A percentile compares a stretch with the other conserved stretches of the same genome.
phyloP scores from a whole-genome alignment of 2,888 invertebrate species.

The Ochropleura plecta region DNA sequence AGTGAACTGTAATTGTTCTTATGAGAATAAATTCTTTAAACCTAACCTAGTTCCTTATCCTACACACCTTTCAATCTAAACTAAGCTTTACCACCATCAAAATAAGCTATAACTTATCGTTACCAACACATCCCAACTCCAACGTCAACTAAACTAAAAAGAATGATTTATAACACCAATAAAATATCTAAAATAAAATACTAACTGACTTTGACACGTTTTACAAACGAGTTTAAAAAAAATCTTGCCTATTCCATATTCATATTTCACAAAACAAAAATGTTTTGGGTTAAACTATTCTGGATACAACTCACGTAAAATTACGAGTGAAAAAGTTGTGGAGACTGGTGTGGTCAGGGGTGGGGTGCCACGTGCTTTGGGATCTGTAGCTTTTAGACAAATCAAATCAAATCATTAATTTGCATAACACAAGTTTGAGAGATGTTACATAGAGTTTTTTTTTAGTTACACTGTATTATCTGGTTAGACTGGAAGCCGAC shows the following conservation, averaged over 20 bases:
- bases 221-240: constrained; percentile 20
- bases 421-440: too few species aligned
- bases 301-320: constrained; percentile 43
- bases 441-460: too few species aligned
- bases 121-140: constrained; percentile 27
- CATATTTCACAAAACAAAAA: constrained; percentile 46
- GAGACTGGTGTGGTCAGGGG: constrained; percentile 5
- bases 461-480: too few species aligned
- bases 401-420: not conserved
- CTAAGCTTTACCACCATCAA: constrained; percentile 10
- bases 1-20: too few species aligned
- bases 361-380: constrained; percentile 1
- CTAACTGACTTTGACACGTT: constrained; percentile 22
- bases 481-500: too few species aligned
- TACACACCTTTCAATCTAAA: not conserved
- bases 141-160: constrained; percentile 39
- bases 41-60: too few species aligned
- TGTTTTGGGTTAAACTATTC: constrained; percentile 44
- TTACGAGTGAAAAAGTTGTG: constrained; percentile 49
- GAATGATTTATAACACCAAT: constrained; percentile 44
- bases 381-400: constrained; percentile 24
- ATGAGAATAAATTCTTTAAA: too few species aligned
- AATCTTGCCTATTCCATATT: constrained; percentile 44
- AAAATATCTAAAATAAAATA: constrained; percentile 17
- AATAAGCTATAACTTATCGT: constrained; percentile 38